A percentile compares a stretch with the other conserved stretches of the same genome.
These are phyloP conservation scores for Typhlichthys eigenmanni DNA, from an alignment of 2,797 vertebrate genomes.

Conservation along the genomic window DNA sequence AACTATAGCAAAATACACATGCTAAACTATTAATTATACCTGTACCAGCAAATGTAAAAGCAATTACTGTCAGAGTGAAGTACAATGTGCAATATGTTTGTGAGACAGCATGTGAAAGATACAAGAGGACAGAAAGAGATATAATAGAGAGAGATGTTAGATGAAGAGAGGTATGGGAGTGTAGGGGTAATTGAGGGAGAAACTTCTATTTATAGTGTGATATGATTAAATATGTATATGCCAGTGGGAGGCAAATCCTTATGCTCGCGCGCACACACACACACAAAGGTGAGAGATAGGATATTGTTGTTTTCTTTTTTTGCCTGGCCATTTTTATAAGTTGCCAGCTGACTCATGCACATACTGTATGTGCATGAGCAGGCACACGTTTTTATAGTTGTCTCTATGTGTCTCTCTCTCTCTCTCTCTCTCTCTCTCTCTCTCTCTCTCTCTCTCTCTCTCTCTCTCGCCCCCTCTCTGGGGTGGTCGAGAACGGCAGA, in stretches of 20 bases:
- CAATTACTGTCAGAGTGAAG: neutral
- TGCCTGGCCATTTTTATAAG: no score
- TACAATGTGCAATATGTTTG: neutral
- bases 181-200: neutral
- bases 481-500: slow-evolving; percentile 14
- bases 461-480: no score
- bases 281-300: no score
- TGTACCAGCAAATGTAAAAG: neutral
- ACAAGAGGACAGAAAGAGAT: neutral
- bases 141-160: neutral
- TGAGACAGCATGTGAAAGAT: neutral
- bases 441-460: no score
- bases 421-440: no score
- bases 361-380: neutral
- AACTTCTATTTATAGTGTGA: neutral
- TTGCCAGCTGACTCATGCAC: neutral
- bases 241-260: neutral
- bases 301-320: neutral
- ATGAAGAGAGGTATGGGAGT: neutral
- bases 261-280: no score
- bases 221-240: slow-evolving; percentile 1
- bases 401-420: no score
- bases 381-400: neutral
- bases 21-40: neutral
- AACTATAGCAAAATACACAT: neutral